Evolutionary conservation across 2,797 vertebrate species (phyloP).

Genomic region (Gastrophryne carolinensis): DNA sequence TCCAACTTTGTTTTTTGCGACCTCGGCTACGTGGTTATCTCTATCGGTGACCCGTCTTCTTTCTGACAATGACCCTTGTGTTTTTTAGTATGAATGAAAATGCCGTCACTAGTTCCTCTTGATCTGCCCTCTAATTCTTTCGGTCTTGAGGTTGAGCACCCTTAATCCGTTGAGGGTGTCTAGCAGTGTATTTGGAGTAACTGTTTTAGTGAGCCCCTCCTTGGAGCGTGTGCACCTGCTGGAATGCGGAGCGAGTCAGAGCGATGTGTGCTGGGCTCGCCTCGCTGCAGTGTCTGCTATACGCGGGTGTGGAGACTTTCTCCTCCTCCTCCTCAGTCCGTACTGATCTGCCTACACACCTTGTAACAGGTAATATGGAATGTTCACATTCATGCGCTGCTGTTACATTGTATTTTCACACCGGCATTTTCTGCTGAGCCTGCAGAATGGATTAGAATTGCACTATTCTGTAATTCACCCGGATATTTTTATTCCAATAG

Average conservation of each 20-base stretch:
- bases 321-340: conserved; percentile 17
- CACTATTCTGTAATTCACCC: too few species aligned
- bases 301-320: background rate
- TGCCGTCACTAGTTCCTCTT: background rate
- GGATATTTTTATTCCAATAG: too few species aligned
- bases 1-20: background rate
- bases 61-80: background rate
- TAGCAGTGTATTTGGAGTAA: background rate
- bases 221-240: background rate
- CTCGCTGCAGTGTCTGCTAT: conserved; percentile 1
- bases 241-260: background rate
- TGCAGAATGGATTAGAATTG: too few species aligned
- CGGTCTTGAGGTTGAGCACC: background rate
- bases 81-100: too few species aligned
- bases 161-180: background rate
- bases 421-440: too few species aligned
- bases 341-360: conserved; percentile 10
- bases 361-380: conserved; percentile 6
- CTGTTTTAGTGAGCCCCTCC: background rate
- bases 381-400: too few species aligned
- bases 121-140: background rate
- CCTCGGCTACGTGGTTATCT: background rate
- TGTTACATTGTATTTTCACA: too few species aligned
- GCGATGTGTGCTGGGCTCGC: background rate
- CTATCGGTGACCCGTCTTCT: background rate